Evolutionary conservation across 2,888 invertebrate genomes (phyloP), one percentile per base, ranked within the genome.

Genomic region (Hirtodrosophila alboralis): DNA sequence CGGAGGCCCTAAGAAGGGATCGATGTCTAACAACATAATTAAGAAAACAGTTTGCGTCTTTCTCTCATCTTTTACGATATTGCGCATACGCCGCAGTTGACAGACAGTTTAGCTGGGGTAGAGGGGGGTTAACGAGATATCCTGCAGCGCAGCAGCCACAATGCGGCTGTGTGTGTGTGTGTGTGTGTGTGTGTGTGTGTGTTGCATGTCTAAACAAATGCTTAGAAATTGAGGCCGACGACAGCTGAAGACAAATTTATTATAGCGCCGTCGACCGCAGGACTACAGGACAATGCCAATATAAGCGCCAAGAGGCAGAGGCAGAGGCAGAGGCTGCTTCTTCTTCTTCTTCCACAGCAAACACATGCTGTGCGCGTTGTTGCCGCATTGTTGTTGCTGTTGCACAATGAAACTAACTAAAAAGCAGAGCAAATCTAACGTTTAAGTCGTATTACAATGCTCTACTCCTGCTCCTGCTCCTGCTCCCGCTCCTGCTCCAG

Each of bases 211-310:
- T 71, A 81, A 79, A 78, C 81, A 79, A 79, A 78, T 79, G 81
- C 79, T 76, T 76, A 80, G 76, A 68, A 78, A 81, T 81, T 66
- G 69, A 75, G 79, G 72, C 65, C 74, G 70, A 73, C 70, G 78
- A 79, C 78, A 79, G 79, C 78, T 79, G 79, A 81, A 76, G 76
- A 81, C 74, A 74, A 75, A 74, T 70, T 77, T 75, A 72, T 78
- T 78, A 69, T 76, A 68, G 72, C 60, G 69, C 58, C 71, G 64
- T 67, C 71, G 67, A 59, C 27, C 58, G 66, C 28, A 23, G 23
- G 23, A 61, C 14, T 18, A 4, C 65, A 75, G 75, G 73, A 73
- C 78, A 75, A 75, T 70, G 54, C 9, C 21, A 18, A 4, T 18
- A 18, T 18, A 18, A n/a, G n/a, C 18, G 1, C 18, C 18, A 18